Conservation (phyloP, 1,140 invertebrate genomes). For the Drosophila paulistorum region DNA sequence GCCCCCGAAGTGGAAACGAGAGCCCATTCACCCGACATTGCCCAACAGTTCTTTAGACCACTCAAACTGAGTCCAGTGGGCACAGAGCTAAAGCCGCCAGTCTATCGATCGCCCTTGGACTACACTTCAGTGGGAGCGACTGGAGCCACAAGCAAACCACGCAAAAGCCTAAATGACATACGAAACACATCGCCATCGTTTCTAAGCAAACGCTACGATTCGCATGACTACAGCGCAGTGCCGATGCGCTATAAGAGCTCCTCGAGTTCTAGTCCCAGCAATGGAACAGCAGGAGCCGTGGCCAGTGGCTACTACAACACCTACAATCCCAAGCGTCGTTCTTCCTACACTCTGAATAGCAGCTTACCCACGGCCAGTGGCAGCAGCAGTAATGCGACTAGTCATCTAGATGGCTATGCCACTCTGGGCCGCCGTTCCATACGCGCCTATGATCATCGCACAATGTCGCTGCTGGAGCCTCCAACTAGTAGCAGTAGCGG, state of each 20-base stretch:
- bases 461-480: conserved; percentile 75
- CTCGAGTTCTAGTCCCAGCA: conserved; percentile 74
- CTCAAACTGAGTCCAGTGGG: conserved; percentile 77
- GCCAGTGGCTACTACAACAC: conserved; percentile 73
- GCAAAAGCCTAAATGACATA: conserved; percentile 80
- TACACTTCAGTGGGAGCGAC: conserved; percentile 45
- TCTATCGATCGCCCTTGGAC: conserved; percentile 71
- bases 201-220: conserved; percentile 65
- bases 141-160: conserved; percentile 62
- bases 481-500: conserved; percentile 40
- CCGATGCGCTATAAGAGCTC: conserved; percentile 74
- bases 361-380: conserved; percentile 46
- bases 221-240: conserved; percentile 63
- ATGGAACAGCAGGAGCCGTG: conserved; percentile 50
- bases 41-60: conserved; percentile 76
- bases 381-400: conserved; percentile 44
- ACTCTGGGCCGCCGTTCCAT: conserved; percentile 76
- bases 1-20: conserved; percentile 43
- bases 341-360: conserved; percentile 75
- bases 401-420: conserved; percentile 73
- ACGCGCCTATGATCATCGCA: conserved; percentile 76
- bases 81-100: conserved; percentile 75
- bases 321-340: conserved; percentile 78
- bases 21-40: conserved; percentile 71
- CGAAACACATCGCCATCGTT: conserved; percentile 76